phyloP scores from a whole-genome alignment of 2,888 invertebrate genomes.

The Drosophila setosimentum region DNA sequence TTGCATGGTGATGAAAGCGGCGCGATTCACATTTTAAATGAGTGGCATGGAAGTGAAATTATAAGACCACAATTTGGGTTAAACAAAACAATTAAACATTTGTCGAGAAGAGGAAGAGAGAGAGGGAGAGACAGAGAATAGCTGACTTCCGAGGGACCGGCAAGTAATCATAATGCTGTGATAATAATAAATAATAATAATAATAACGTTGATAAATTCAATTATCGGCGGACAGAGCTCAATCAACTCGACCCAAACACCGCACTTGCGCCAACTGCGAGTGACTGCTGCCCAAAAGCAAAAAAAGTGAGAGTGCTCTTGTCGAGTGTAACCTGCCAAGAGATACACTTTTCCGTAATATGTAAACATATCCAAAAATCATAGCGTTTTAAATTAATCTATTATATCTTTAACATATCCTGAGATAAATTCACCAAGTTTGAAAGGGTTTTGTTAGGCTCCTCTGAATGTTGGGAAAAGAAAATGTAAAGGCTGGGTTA shows the following conservation, averaged over 20 bases:
- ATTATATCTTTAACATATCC: not conserved
- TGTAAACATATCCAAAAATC: not conserved
- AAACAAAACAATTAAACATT: constrained; percentile 21
- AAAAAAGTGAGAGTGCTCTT: not conserved
- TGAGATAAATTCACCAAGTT: not conserved
- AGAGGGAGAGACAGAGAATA: not conserved
- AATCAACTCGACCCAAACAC: not conserved
- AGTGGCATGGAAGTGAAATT: not conserved
- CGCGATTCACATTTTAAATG: constrained; percentile 28
- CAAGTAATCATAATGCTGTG: constrained; percentile 10
- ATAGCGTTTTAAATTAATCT: not conserved
- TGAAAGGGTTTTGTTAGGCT: not conserved
- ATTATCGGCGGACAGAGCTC: constrained; percentile 45
- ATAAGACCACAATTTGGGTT: constrained; percentile 53
- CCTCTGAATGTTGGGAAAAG: too few species aligned
- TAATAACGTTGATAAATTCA: constrained; percentile 53
- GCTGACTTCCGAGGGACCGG: not conserved
- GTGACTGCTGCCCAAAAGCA: constrained; percentile 33
- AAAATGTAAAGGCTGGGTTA: too few species aligned
- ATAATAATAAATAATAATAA: constrained; percentile 27
- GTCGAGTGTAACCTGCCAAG: not conserved
- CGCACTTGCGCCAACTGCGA: constrained; percentile 38
- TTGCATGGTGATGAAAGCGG: constrained; percentile 23
- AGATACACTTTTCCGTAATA: not conserved
- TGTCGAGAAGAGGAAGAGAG: not conserved